Evolutionary conservation across 1,140 invertebrate species (phyloP), one percentile per base, ranked within the genome.

Genomic region (Panulirus ornatus): DNA sequence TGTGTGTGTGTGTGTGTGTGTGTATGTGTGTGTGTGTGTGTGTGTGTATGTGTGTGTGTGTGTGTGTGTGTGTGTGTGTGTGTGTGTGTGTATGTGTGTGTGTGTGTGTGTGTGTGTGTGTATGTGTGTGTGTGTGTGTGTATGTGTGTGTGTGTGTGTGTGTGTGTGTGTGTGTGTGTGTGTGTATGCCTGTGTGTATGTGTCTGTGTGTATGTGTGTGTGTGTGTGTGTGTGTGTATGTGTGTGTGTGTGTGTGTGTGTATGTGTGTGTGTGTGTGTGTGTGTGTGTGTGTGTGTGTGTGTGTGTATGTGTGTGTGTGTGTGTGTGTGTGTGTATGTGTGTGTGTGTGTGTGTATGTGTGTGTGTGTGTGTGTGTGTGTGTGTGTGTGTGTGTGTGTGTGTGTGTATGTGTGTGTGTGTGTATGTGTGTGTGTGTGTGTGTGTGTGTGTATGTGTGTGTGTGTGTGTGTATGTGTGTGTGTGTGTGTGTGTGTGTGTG

Each of bases 221-320:
- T 76, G 73, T 76, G 73, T 76, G 73, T 76, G 73, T 76, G 73
- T 76, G 73, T 76, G 73, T 76, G 73, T 76, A 22, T 73, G 70
- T 73, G 30, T 34, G 70, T 73, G 70, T 73, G 30, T 34, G 30
- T 22, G 70, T 73, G 70, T 73, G 70, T 73, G 30, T 34, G 70
- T 73, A 27, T 73, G 70, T 73, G 70, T 34, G 70, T 34, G 70
- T 34, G 70, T 73, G 70, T 34, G 30, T 22, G 30, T 58, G 51
- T 58, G 51, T 58, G 51, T 58, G 51, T 58, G 51, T 58, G 51
- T 58, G 19, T 66, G 63, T 66, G 5, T 66, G n/a, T 75, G n/a
- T 75, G 36, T 75, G 36, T 78, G 5, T 38, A 16, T 75, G 36
- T 75, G 19, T 79, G 44, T 44, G 6, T 79, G 44, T 79, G 19